phyloP scores from a whole-genome alignment of 2,113 vertebrate species.

The Aplodontia rufa region DNA sequence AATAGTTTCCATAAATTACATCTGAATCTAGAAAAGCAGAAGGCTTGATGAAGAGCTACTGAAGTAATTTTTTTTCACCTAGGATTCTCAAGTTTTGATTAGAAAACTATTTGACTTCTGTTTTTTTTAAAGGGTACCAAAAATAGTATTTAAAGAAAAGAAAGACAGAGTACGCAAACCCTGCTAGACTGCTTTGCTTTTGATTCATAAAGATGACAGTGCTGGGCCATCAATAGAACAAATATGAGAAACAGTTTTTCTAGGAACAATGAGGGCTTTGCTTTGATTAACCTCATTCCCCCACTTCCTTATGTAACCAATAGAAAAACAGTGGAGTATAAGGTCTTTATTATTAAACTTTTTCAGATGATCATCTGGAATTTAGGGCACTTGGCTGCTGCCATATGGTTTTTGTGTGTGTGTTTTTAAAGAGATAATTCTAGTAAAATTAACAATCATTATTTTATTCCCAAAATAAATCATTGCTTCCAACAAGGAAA shows the following conservation, averaged over 20 bases:
- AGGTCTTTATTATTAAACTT: neutral
- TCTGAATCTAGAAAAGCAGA: neutral
- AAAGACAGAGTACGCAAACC: neutral
- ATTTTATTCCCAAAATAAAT: neutral
- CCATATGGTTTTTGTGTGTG: neutral
- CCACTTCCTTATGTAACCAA: neutral
- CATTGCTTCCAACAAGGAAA: constrained; percentile 1
- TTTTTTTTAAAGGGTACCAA: neutral
- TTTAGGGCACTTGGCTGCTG: neutral
- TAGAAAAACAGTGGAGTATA: neutral
- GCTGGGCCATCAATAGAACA: neutral
- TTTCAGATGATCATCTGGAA: neutral
- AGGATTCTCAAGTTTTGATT: neutral
- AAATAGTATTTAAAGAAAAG: neutral
- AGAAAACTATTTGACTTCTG: neutral
- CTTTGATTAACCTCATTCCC: neutral
- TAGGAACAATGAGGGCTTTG: neutral
- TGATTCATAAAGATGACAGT: neutral
- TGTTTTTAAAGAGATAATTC: neutral
- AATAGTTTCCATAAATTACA: too few relatives aligned
- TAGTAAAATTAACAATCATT: neutral
- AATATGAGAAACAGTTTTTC: neutral
- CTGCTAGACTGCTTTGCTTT: neutral
- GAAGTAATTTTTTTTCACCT: neutral
- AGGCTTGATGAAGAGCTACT: neutral